phyloP scores from a whole-genome alignment of 2,113 vertebrate genomes.

The Mirounga angustirostris region DNA sequence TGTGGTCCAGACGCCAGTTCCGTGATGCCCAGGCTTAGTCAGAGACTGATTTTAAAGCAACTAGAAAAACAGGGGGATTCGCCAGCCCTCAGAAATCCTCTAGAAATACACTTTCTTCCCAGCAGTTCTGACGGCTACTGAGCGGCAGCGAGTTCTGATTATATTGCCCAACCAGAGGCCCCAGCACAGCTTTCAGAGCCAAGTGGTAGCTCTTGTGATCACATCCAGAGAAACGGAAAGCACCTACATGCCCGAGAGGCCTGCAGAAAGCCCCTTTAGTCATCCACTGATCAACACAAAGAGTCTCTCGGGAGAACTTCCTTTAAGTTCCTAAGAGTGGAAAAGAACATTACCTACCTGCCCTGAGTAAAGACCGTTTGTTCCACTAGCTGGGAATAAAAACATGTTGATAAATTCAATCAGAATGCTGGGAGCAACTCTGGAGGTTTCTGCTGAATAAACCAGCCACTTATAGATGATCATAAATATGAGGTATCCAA shows the following conservation, averaged over 20 bases:
- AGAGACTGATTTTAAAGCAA: neutral
- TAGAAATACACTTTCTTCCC: neutral
- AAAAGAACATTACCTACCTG: conserved; percentile 89
- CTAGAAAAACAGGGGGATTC: neutral
- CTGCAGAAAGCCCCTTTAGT: rapidly evolving
- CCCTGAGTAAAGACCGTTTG: conserved; percentile 89
- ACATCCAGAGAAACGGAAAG: neutral
- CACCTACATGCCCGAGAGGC: neutral
- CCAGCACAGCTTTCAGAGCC: rapidly evolving
- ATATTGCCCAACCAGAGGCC: neutral
- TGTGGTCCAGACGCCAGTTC: too few species aligned
- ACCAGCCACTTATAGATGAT: conserved; percentile 97
- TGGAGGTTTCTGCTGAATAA: conserved; percentile 89
- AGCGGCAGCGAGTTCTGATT: rapidly evolving
- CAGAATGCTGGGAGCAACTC: conserved; percentile 94
- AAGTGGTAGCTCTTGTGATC: rapidly evolving
- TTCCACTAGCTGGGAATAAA: conserved; percentile 89
- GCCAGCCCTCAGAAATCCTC: neutral
- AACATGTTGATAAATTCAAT: conserved; percentile 99
- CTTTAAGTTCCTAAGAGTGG: rapidly evolving
- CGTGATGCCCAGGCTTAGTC: neutral
- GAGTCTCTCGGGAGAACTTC: neutral
- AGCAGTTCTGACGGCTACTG: rapidly evolving
- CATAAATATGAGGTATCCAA: conserved; percentile 98
- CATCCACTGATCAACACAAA: neutral